Percentiles rank a stretch among this genome's conserved stretches.
phyloP scores from a whole-genome alignment of 2,888 invertebrate species.

The Neocrepidodera transversa region DNA sequence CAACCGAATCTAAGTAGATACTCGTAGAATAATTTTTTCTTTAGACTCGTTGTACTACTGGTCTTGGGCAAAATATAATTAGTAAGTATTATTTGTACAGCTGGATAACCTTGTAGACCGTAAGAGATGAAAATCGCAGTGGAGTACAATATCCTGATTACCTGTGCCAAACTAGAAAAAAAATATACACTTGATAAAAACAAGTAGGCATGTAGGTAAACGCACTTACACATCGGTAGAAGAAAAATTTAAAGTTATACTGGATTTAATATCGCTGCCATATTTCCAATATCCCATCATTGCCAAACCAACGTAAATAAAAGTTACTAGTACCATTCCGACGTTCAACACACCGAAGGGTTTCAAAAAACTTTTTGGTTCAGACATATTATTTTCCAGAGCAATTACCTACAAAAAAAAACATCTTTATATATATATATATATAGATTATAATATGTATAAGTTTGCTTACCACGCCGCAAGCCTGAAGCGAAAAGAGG shows the following conservation, averaged over 20 bases:
- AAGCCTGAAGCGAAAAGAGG: slow-evolving; percentile 94
- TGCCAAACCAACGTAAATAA: slow-evolving; percentile 80
- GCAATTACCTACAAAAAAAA: slow-evolving; percentile 76
- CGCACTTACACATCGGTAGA: slow-evolving; percentile 63
- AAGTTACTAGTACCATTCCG: slow-evolving; percentile 79
- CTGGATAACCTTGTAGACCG: slow-evolving; percentile 89
- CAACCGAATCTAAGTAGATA: slow-evolving; percentile 56
- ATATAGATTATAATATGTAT: not conserved
- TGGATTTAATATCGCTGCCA: slow-evolving; percentile 71
- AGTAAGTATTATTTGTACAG: slow-evolving; percentile 79
- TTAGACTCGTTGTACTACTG: slow-evolving; percentile 20
- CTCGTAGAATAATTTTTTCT: slow-evolving; percentile 51
- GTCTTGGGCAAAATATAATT: slow-evolving; percentile 57
- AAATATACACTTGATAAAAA: not conserved
- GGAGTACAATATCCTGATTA: slow-evolving; percentile 69
- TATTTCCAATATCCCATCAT: slow-evolving; percentile 87
- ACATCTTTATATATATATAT: too few relatives aligned
- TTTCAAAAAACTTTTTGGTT: slow-evolving; percentile 79
- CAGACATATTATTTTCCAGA: slow-evolving; percentile 89
- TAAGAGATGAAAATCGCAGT: slow-evolving; percentile 81
- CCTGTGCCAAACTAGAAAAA: slow-evolving; percentile 67
- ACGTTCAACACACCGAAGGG: slow-evolving; percentile 81
- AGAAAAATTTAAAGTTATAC: slow-evolving; percentile 85
- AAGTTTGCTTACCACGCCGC: slow-evolving; percentile 76
- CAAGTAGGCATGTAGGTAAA: too few relatives aligned